Evolutionary conservation across 1,140 invertebrate species (phyloP).

Genomic region (Drosophila grimshawi): DNA sequence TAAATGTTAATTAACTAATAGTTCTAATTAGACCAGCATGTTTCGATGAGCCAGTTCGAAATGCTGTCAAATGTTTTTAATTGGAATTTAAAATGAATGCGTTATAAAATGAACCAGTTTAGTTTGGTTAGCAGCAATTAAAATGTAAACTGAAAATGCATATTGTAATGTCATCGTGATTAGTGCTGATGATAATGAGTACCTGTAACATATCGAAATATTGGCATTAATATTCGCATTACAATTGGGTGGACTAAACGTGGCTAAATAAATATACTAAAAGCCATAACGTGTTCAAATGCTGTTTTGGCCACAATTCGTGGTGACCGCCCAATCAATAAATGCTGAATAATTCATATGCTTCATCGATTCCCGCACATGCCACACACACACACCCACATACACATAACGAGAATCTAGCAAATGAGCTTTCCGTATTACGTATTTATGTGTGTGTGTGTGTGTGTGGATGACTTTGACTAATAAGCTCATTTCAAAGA

Average conservation of each 20-base stretch:
- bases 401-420: constrained; percentile 1
- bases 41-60: no score
- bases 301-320: constrained; percentile 11
- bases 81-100: constrained; percentile 8
- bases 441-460: constrained; percentile 7
- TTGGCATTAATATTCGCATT: constrained; percentile 9
- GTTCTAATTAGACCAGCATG: no score
- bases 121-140: constrained; percentile 17
- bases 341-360: constrained; percentile 32
- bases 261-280: constrained; percentile 23
- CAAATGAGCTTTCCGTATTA: constrained; percentile 23
- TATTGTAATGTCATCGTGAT: constrained; percentile 3
- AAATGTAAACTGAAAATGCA: constrained; percentile 13
- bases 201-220: constrained; percentile 2
- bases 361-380: constrained; percentile 20
- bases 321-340: constrained; percentile 25
- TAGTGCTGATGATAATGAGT: constrained; percentile 12
- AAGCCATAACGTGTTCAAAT: constrained; percentile 17
- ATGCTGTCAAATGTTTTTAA: no score
- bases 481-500: constrained; percentile 23
- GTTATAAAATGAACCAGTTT: constrained; percentile 1
- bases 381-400: constrained; percentile 10
- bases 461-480: constrained; percentile 23
- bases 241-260: not conserved
- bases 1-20: not conserved